Conservation (phyloP, 2,888 invertebrate species). For the Xanthorhoe spadicearia region DNA sequence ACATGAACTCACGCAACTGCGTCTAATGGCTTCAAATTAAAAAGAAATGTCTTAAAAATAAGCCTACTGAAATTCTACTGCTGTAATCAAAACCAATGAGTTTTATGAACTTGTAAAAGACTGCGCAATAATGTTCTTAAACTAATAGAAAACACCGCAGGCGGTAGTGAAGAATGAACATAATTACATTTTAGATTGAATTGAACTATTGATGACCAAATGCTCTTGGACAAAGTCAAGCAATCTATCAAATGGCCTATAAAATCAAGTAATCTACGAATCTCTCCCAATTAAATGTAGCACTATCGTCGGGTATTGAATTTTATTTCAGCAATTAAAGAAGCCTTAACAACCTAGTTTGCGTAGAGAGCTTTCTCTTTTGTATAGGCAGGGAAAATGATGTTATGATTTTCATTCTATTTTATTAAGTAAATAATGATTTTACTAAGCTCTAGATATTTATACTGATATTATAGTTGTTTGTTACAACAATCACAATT, state of each 20-base stretch:
- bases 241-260: neutral
- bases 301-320: slow-evolving; percentile 6
- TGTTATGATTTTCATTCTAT: neutral
- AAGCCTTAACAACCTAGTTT: neutral
- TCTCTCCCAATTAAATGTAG: slow-evolving; percentile 10
- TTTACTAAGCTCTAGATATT: no score
- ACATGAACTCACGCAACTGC: neutral
- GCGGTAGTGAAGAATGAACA: neutral
- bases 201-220: neutral
- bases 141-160: neutral
- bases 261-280: neutral
- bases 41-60: no score
- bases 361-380: slow-evolving; percentile 9
- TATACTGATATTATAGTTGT: no score
- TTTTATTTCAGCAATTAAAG: slow-evolving; percentile 10
- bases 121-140: neutral
- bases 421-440: no score
- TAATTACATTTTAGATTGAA: neutral
- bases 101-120: neutral
- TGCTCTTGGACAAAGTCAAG: neutral
- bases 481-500: no score
- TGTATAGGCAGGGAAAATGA: slow-evolving; percentile 1
- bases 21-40: neutral
- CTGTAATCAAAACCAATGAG: neutral
- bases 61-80: neutral